phyloP scores from a whole-genome alignment of 2,888 invertebrate species.

The Yponomeuta cagnagella region DNA sequence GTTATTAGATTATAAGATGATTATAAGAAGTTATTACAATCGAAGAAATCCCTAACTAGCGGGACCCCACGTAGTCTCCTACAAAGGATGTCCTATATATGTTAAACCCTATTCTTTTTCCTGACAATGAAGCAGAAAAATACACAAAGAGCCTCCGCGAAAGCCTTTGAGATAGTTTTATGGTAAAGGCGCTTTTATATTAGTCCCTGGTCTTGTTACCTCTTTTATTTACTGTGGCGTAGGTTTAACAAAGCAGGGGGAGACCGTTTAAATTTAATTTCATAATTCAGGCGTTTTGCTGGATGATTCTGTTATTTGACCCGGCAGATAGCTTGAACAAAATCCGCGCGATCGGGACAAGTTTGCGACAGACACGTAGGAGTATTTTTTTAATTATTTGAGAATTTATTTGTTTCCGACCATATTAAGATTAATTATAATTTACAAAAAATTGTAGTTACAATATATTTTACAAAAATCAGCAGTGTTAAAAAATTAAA shows the following conservation, averaged over 20 bases:
- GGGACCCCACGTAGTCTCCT: neutral
- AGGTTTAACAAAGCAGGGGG: neutral
- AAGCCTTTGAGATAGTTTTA: conserved; percentile 14
- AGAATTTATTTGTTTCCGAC: too few relatives aligned
- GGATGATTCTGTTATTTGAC: too few relatives aligned
- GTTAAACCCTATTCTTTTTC: conserved; percentile 13
- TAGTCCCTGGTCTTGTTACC: neutral
- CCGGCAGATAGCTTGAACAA: too few relatives aligned
- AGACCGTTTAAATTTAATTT: neutral
- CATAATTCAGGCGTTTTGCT: neutral
- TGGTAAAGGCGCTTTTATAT: conserved; percentile 4
- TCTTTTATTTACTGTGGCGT: neutral
- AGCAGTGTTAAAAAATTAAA: too few relatives aligned
- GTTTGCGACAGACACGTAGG: too few relatives aligned
- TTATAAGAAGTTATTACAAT: too few relatives aligned
- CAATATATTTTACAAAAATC: too few relatives aligned
- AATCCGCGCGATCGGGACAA: too few relatives aligned
- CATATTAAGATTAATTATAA: too few relatives aligned
- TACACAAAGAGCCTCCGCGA: conserved; percentile 8
- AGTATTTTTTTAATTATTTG: too few relatives aligned
- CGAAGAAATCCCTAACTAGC: neutral
- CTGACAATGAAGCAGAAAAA: conserved; percentile 14
- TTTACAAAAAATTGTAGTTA: too few relatives aligned
- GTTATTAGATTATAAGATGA: too few relatives aligned
- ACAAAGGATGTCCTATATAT: conserved; percentile 11